Conservation (phyloP, 2,797 vertebrate genomes). For the Chanos chanos region DNA sequence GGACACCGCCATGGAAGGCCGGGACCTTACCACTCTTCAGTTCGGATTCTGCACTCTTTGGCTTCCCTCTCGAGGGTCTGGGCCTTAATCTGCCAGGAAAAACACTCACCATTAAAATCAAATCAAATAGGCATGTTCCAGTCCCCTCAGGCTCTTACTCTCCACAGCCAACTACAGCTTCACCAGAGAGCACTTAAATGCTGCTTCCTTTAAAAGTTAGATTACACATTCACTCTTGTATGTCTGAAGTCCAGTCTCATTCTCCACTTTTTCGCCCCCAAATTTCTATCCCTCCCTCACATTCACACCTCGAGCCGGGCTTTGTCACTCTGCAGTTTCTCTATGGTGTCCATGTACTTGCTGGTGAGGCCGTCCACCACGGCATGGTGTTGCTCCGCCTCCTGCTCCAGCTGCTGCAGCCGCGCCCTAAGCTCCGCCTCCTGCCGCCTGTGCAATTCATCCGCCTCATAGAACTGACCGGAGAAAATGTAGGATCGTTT, state of each 20-base stretch:
- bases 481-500: too few species aligned
- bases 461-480: conserved; percentile 88
- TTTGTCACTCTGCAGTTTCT: conserved; percentile 89
- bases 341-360: conserved; percentile 88
- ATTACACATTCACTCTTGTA: background rate
- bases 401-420: conserved; percentile 80
- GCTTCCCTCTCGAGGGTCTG: conserved; percentile 91
- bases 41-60: conserved; percentile 89
- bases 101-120: background rate
- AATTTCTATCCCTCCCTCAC: background rate
- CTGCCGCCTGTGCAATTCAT: conserved; percentile 83
- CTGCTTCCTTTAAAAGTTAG: background rate
- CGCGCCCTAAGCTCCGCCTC: conserved; percentile 78
- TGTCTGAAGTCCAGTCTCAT: background rate
- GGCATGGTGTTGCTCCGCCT: conserved; percentile 82
- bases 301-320: conserved; percentile 85
- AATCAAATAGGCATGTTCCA: too few species aligned
- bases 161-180: background rate
- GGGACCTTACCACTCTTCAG: conserved; percentile 87
- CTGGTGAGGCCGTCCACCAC: conserved; percentile 82
- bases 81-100: conserved; percentile 78
- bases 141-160: too few species aligned
- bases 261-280: background rate
- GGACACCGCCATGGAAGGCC: background rate
- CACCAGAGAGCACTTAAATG: background rate